Percentiles rank a stretch among this genome's conserved stretches.
Evolutionary conservation across 2,113 vertebrate species (phyloP).

Genomic region (Petrocephalus microphthalmus): DNA sequence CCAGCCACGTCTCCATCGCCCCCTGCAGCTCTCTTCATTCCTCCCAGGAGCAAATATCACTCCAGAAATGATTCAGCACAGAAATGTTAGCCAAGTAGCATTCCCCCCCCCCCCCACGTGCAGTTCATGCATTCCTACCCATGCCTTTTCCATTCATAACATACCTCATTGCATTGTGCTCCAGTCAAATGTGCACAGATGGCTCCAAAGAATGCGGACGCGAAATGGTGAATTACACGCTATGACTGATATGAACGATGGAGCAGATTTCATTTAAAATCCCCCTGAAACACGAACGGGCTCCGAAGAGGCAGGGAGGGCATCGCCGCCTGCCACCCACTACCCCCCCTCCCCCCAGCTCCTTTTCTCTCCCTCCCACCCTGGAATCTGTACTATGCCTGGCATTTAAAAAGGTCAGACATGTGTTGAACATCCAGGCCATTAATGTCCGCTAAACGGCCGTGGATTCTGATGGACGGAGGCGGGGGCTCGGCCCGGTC

Average conservation of each 20-base stretch:
- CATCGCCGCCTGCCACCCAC: conserved; percentile 37
- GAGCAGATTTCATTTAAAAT: conserved; percentile 36
- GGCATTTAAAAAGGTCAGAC: conserved; percentile 49
- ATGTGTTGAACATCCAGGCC: conserved; percentile 44
- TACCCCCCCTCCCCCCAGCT: conserved; percentile 11
- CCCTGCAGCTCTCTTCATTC: not conserved
- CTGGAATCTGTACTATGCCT: conserved; percentile 40
- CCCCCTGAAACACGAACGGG: conserved; percentile 36
- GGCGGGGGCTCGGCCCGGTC: conserved; percentile 17
- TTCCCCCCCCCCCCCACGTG: not conserved
- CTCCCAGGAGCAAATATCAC: not conserved
- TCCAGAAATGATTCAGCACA: not conserved
- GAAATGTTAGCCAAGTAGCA: not conserved
- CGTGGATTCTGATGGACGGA: conserved; percentile 28
- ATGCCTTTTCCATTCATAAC: not conserved
- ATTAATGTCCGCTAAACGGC: conserved; percentile 44
- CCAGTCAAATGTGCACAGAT: not conserved
- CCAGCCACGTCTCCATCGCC: not conserved
- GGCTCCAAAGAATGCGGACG: not conserved
- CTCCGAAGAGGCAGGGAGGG: conserved; percentile 39
- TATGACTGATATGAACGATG: not conserved
- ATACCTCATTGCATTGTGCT: not conserved
- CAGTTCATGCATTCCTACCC: not conserved
- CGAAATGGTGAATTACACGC: not conserved
- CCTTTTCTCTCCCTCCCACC: conserved; percentile 17